Conservation (phyloP, 2,797 vertebrate genomes). For the Melopsittacus undulatus region DNA sequence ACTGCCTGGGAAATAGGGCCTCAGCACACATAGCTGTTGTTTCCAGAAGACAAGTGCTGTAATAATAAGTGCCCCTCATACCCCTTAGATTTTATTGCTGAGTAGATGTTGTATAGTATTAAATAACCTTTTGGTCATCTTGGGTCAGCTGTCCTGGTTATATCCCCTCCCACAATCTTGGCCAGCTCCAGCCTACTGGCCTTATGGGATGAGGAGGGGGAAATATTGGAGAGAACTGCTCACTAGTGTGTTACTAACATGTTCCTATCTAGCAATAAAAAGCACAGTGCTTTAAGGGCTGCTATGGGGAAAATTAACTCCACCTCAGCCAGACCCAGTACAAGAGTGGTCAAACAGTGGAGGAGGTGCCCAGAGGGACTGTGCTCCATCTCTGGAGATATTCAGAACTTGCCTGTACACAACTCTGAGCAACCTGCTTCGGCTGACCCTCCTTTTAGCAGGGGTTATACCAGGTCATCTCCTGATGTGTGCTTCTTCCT, state of each 20-base stretch:
- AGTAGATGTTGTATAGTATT: background rate
- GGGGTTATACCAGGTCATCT: background rate
- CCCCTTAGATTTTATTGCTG: background rate
- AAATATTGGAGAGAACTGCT: background rate
- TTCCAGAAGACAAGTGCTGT: background rate
- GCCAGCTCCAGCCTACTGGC: too few relatives aligned
- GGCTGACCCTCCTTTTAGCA: background rate
- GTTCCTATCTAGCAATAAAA: background rate
- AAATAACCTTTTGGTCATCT: background rate
- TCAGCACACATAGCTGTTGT: background rate
- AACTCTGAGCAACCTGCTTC: background rate
- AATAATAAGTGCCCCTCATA: background rate
- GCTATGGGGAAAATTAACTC: background rate
- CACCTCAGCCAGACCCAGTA: background rate
- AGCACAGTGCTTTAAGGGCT: background rate
- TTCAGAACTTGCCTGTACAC: background rate
- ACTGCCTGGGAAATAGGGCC: background rate
- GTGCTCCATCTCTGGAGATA: background rate
- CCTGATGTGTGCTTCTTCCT: background rate
- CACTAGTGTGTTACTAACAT: background rate
- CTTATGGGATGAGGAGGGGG: background rate
- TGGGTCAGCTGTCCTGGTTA: background rate
- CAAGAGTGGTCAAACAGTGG: background rate
- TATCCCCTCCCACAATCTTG: background rate
- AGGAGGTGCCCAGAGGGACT: background rate